A percentile compares a stretch with the other conserved stretches of the same genome.
These are phyloP conservation scores for Melipona quadrifasciata DNA, from an alignment of 1,140 invertebrate genomes.

Conservation along the genomic window DNA sequence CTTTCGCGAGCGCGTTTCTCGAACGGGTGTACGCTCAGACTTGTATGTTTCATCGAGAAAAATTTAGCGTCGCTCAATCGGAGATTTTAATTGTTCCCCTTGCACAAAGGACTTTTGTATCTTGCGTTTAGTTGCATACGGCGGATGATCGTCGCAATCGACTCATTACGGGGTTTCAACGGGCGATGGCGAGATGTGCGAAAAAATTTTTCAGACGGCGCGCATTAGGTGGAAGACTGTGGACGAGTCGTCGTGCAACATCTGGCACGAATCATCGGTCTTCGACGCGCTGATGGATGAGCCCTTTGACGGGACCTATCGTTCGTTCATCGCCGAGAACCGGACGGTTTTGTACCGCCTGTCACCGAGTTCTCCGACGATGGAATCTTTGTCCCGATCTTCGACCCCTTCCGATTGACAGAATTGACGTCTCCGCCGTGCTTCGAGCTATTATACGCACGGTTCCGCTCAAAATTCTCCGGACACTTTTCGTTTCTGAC, in stretches of 20 bases:
- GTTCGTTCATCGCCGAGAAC: not conserved
- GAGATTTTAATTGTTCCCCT: no score
- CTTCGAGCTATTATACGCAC: no score
- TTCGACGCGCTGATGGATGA: constrained; percentile 7
- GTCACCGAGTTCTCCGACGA: not conserved
- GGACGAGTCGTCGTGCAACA: not conserved
- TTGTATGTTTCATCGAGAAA: no score
- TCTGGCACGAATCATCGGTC: constrained; percentile 9
- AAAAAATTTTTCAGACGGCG: not conserved
- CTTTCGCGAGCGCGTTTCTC: no score
- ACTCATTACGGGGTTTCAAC: no score
- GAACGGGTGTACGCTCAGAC: no score
- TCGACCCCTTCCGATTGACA: not conserved
- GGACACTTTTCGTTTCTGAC: no score
- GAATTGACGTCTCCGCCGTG: not conserved
- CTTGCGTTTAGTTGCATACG: no score
- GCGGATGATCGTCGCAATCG: no score
- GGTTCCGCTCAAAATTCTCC: no score
- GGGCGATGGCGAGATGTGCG: constrained; percentile 14
- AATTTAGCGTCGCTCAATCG: no score
- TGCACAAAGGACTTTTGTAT: no score
- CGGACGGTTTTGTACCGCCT: not conserved
- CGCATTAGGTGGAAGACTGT: not conserved
- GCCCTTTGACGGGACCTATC: constrained; percentile 8
- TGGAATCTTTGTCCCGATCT: not conserved